These are phyloP conservation scores for Chymomyza procnemis DNA, from an alignment of 2,888 invertebrate species.

Conservation along the genomic window DNA sequence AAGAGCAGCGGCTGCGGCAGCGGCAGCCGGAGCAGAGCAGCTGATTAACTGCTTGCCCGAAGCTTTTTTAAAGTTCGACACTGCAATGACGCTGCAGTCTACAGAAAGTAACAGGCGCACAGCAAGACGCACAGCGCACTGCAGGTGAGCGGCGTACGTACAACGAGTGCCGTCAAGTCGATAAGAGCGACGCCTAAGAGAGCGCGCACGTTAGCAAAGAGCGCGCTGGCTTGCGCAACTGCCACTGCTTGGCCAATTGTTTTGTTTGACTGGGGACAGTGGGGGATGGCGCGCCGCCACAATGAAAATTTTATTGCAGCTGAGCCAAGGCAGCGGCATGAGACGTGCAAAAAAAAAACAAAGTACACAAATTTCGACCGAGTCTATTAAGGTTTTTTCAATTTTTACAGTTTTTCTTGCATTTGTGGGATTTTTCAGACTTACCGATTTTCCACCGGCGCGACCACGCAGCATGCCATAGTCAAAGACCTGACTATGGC, in stretches of 20 bases:
- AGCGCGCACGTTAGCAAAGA: constrained; percentile 22
- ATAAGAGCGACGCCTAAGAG: background rate
- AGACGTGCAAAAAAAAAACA: constrained; percentile 2
- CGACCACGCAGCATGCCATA: constrained; percentile 20
- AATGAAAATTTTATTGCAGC: constrained; percentile 5
- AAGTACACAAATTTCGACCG: no score
- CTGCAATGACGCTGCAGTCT: constrained; percentile 77
- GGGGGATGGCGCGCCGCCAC: constrained; percentile 11
- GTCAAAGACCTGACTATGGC: constrained; percentile 37
- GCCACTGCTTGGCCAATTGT: no score
- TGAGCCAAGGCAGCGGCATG: background rate
- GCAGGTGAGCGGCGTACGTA: constrained; percentile 9
- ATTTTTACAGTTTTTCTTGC: no score
- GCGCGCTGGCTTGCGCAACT: constrained; percentile 54
- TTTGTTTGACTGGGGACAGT: no score
- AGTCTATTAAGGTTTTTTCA: background rate
- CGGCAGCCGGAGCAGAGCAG: no score
- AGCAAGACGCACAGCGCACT: constrained; percentile 46
- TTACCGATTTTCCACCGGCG: constrained; percentile 54
- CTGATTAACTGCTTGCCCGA: no score
- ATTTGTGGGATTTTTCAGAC: background rate
- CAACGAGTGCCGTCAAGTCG: background rate
- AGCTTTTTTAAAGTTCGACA: constrained; percentile 21
- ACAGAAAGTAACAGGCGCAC: constrained; percentile 72
- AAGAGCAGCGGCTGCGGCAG: no score